A percentile compares a stretch with the other conserved stretches of the same genome.
Conservation (phyloP, 92 coral and sea anemone genomes). For the Palythoa grandis region DNA sequence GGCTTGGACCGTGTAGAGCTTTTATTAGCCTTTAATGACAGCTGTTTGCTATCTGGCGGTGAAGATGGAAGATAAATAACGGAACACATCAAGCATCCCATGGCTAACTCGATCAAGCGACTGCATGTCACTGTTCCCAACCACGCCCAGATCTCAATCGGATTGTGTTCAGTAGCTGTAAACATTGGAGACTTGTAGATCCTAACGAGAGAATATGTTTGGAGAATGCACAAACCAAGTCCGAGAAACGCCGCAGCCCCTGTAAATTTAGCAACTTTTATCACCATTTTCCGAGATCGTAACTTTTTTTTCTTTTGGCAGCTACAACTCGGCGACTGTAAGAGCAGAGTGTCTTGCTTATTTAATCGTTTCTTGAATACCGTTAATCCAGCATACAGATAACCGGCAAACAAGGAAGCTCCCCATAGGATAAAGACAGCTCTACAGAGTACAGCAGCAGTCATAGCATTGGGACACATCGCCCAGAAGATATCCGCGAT, state of each 20-base stretch:
- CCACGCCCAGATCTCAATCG: constrained; percentile 36
- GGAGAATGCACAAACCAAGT: constrained; percentile 23
- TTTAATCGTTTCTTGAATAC: constrained; percentile 8
- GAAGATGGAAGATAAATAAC: constrained; percentile 20
- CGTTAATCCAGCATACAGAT: constrained; percentile 24
- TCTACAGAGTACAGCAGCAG: constrained; percentile 22
- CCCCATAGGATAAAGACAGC: constrained; percentile 35
- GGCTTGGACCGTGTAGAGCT: neutral
- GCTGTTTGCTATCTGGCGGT: neutral
- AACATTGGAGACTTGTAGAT: constrained; percentile 7
- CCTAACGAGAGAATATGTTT: constrained; percentile 13
- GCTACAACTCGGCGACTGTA: neutral
- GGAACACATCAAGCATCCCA: constrained; percentile 31
- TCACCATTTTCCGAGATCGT: constrained; percentile 1
- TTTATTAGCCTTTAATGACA: neutral
- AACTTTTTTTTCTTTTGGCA: constrained; percentile 7
- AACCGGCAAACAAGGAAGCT: constrained; percentile 10
- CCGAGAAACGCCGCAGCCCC: constrained; percentile 35
- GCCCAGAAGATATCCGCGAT: neutral
- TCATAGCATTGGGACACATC: neutral
- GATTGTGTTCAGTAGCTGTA: constrained; percentile 6
- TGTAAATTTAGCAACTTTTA: constrained; percentile 30
- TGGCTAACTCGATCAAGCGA: constrained; percentile 25
- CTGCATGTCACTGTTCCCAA: neutral
- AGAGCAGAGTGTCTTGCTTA: neutral